Percentiles rank a stretch among this genome's conserved stretches.
These are phyloP conservation scores for Bubo bubo DNA, from an alignment of 2,113 vertebrate genomes.

Conservation along the genomic window DNA sequence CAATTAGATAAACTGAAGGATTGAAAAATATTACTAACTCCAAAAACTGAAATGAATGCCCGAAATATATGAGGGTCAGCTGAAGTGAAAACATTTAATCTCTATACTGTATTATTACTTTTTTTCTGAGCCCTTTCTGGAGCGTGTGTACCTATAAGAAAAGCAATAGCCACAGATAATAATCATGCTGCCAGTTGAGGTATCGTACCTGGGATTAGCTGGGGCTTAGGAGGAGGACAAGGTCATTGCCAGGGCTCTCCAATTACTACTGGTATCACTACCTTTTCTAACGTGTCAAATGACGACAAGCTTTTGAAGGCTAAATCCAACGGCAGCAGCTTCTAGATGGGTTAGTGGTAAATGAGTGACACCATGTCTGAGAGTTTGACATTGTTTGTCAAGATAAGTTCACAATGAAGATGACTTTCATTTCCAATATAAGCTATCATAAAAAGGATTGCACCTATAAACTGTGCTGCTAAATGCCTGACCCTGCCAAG, in stretches of 20 bases:
- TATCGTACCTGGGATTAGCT: constrained; percentile 62
- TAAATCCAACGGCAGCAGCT: constrained; percentile 69
- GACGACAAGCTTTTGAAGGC: constrained; percentile 70
- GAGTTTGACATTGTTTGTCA: constrained; percentile 70
- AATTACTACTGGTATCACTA: constrained; percentile 66
- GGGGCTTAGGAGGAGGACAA: constrained; percentile 69
- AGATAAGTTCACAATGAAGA: constrained; percentile 71
- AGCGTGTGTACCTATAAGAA: not conserved
- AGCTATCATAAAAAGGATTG: constrained; percentile 13
- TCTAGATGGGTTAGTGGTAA: constrained; percentile 65
- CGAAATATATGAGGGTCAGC: not conserved
- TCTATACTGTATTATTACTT: not conserved
- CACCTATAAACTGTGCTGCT: not conserved
- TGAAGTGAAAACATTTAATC: constrained; percentile 57
- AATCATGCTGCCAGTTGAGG: constrained; percentile 67
- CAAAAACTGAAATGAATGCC: not conserved
- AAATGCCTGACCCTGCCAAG: not conserved
- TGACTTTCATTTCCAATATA: constrained; percentile 59
- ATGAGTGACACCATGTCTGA: constrained; percentile 64
- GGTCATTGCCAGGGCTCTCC: constrained; percentile 73
- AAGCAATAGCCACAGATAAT: constrained; percentile 51
- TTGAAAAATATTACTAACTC: not conserved
- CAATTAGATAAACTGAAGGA: not conserved
- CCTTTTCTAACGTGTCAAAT: constrained; percentile 68
- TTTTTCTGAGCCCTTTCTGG: constrained; percentile 45